phyloP scores from a whole-genome alignment of 1,140 invertebrate genomes.

The Macrostomum lignano region DNA sequence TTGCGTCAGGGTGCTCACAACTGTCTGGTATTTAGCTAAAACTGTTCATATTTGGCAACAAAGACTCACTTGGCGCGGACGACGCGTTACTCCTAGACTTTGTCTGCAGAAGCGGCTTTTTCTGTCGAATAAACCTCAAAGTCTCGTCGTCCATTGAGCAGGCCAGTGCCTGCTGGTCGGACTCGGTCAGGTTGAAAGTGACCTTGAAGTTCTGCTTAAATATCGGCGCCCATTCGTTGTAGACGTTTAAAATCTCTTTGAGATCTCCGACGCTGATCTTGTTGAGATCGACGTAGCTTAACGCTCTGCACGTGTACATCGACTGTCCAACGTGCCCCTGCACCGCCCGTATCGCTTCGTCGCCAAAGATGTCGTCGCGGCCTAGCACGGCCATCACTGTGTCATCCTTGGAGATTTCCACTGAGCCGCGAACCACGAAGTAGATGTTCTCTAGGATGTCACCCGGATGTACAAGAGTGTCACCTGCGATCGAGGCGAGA shows the following conservation, averaged over 20 bases:
- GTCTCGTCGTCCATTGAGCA: no score
- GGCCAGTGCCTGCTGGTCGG: no score
- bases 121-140: no score
- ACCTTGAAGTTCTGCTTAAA: constrained; percentile 21
- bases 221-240: constrained; percentile 24
- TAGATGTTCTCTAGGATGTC: constrained; percentile 21
- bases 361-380: constrained; percentile 27
- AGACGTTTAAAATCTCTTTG: constrained; percentile 21
- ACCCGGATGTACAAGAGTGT: constrained; percentile 22
- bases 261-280: constrained; percentile 25
- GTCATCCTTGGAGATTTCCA: no score
- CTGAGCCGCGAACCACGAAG: constrained; percentile 22
- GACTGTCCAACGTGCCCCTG: constrained; percentile 14
- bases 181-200: constrained; percentile 23
- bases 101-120: no score
- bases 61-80: no score
- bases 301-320: constrained; percentile 18
- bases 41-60: no score
- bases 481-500: no score
- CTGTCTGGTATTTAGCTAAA: no score
- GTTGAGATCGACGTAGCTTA: constrained; percentile 27
- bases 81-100: no score
- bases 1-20: no score
- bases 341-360: constrained; percentile 13
- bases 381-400: no score